A percentile compares a stretch with the other conserved stretches of the same genome.
Conservation (phyloP, 1,140 invertebrate species). For the Drosophila nasuta region DNA sequence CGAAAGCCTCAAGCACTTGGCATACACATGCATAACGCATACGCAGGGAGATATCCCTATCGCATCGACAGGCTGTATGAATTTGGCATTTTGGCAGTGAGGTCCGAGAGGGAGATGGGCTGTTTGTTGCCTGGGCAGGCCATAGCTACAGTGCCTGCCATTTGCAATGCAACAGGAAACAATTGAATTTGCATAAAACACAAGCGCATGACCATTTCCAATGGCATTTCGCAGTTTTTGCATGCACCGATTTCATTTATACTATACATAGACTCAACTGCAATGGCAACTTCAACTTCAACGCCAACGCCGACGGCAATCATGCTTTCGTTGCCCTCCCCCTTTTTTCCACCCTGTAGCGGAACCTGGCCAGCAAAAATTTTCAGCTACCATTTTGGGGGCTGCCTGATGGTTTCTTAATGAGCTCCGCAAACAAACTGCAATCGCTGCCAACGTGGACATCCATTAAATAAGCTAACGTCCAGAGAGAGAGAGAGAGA, state of each 20-base stretch:
- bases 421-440: slow-evolving; percentile 59
- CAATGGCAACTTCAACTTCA: slow-evolving; percentile 5
- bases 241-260: slow-evolving; percentile 55
- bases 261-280: slow-evolving; percentile 6
- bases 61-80: slow-evolving; percentile 27
- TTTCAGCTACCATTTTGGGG: slow-evolving; percentile 35
- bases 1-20: slow-evolving; percentile 26
- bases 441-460: slow-evolving; percentile 35
- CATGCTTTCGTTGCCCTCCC: too few species aligned
- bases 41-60: too few species aligned
- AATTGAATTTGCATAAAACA: slow-evolving; percentile 82
- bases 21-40: slow-evolving; percentile 11
- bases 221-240: slow-evolving; percentile 55
- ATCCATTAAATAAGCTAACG: slow-evolving; percentile 49
- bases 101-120: background rate
- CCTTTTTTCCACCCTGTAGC: too few species aligned
- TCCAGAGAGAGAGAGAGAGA: background rate
- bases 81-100: slow-evolving; percentile 34
- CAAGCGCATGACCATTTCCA: slow-evolving; percentile 54
- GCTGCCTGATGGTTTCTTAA: slow-evolving; percentile 73
- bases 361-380: slow-evolving; percentile 21
- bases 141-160: slow-evolving; percentile 50
- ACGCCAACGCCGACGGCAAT: too few species aligned
- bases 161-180: slow-evolving; percentile 79
- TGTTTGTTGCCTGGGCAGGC: background rate